Conservation (phyloP, 2,888 invertebrate species). For the Agonopterix arenella region DNA sequence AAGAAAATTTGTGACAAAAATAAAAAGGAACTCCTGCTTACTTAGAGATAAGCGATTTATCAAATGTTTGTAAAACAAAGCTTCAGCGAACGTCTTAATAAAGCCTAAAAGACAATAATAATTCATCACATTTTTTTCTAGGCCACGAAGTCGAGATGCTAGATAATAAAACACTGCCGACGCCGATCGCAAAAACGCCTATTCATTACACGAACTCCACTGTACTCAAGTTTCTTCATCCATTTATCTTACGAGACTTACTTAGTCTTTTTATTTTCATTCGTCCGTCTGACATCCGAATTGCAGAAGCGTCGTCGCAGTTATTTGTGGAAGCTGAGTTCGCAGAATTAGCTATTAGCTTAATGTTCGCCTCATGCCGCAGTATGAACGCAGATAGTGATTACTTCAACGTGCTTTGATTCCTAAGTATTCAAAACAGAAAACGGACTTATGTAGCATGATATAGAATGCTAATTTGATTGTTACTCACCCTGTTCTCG, state of each 20-base stretch:
- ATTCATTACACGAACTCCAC: neutral
- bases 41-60: too few relatives aligned
- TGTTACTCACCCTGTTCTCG: conserved; percentile 84
- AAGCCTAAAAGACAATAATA: too few relatives aligned
- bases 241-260: neutral
- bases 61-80: too few relatives aligned
- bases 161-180: neutral
- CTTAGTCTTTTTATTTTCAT: neutral
- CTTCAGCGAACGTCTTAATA: too few relatives aligned
- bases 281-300: too few relatives aligned
- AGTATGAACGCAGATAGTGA: too few relatives aligned
- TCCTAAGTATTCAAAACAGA: neutral
- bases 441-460: neutral
- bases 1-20: neutral
- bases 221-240: neutral
- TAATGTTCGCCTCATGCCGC: too few relatives aligned
- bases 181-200: neutral
- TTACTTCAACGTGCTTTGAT: too few relatives aligned
- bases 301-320: too few relatives aligned
- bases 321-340: too few relatives aligned
- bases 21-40: neutral
- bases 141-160: neutral
- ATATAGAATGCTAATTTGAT: too few relatives aligned
- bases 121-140: neutral
- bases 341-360: too few relatives aligned